A percentile compares a stretch with the other conserved stretches of the same genome.
Evolutionary conservation across 2,113 vertebrate genomes (phyloP).

Genomic region (Otocyon megalotis): DNA sequence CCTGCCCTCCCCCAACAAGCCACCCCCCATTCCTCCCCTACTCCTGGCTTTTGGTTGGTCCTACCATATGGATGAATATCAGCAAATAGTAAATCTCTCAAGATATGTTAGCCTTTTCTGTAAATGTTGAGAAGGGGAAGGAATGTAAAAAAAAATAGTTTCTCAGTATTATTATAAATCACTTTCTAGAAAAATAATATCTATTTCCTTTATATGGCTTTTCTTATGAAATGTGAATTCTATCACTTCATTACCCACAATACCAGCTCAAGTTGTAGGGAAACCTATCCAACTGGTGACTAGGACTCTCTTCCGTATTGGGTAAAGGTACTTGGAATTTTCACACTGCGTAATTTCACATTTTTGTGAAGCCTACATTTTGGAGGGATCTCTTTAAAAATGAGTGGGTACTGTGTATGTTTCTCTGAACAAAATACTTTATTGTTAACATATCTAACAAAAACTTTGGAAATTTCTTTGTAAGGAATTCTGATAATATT

Average conservation of each 20-base stretch:
- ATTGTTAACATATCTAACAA: neutral
- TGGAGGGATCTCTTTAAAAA: slow-evolving; percentile 63
- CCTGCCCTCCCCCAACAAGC: neutral
- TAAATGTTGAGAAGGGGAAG: slow-evolving; percentile 75
- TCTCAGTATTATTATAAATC: slow-evolving; percentile 71
- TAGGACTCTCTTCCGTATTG: slow-evolving; percentile 45
- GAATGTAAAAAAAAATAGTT: slow-evolving; percentile 75
- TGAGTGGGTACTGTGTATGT: neutral
- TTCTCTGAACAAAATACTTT: slow-evolving; percentile 5
- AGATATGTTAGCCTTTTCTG: slow-evolving; percentile 72
- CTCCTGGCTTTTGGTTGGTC: slow-evolving; percentile 50
- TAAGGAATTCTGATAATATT: neutral
- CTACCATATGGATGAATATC: slow-evolving; percentile 75
- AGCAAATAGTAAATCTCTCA: slow-evolving; percentile 75
- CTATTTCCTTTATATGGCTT: slow-evolving; percentile 80
- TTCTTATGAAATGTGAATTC: slow-evolving; percentile 84
- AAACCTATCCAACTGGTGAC: slow-evolving; percentile 56
- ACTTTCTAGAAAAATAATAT: slow-evolving; percentile 80
- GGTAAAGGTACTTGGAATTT: slow-evolving; percentile 54
- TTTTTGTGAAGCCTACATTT: slow-evolving; percentile 13
- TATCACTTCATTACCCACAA: slow-evolving; percentile 73
- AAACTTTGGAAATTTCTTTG: slow-evolving; percentile 28
- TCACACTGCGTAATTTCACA: slow-evolving; percentile 28
- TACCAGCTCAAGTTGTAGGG: slow-evolving; percentile 57
- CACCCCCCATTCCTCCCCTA: neutral